Conservation (phyloP, 2,797 vertebrate species). For the Tiaroga cobitis region DNA sequence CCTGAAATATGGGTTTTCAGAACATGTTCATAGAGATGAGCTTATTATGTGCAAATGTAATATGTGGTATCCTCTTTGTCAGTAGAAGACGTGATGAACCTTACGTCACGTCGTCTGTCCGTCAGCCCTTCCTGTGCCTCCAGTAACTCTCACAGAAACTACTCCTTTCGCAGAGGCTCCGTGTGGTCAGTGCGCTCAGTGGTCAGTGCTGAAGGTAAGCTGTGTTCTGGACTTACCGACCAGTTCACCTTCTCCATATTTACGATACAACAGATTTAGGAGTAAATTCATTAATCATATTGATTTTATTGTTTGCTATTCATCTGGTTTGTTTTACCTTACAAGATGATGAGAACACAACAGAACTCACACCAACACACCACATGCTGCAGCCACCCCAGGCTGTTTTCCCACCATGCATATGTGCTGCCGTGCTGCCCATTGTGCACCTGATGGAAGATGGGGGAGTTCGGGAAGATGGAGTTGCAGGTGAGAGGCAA, state of each 20-base stretch:
- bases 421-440: slow-evolving; percentile 95
- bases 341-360: slow-evolving; percentile 94
- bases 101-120: slow-evolving; percentile 95
- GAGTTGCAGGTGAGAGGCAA: slow-evolving; percentile 87
- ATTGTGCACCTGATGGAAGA: slow-evolving; percentile 99
- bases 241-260: neutral
- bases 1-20: neutral
- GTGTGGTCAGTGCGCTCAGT: slow-evolving; percentile 95
- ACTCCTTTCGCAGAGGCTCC: slow-evolving; percentile 95
- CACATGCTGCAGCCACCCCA: slow-evolving; percentile 95
- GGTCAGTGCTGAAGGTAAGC: slow-evolving; percentile 92
- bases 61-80: slow-evolving; percentile 71
- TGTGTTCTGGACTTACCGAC: neutral
- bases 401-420: slow-evolving; percentile 97
- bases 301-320: neutral
- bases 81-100: slow-evolving; percentile 99
- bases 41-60: neutral
- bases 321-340: slow-evolving; percentile 4
- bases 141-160: slow-evolving; percentile 97
- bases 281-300: neutral
- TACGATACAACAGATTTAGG: neutral
- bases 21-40: neutral
- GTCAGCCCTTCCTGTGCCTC: slow-evolving; percentile 97
- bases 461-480: slow-evolving; percentile 95
- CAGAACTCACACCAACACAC: slow-evolving; percentile 95